Evolutionary conservation across 2,797 vertebrate species (phyloP).

Genomic region (Crax fasciolata): DNA sequence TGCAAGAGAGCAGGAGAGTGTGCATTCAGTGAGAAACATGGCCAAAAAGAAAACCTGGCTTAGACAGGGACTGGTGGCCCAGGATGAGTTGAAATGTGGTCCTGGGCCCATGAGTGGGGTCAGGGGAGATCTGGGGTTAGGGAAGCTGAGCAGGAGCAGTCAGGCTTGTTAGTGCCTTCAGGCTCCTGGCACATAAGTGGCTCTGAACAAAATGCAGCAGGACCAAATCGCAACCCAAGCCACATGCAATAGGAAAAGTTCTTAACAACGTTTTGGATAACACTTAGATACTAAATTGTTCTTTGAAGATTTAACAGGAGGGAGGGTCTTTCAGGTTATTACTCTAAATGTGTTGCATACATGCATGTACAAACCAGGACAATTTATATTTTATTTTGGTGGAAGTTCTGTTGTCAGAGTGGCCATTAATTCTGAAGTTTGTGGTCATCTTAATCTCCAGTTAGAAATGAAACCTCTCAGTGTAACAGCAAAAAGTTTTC

Average conservation of each 20-base stretch:
- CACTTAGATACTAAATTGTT: neutral
- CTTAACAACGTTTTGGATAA: neutral
- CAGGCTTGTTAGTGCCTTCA: neutral
- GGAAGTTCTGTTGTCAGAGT: neutral
- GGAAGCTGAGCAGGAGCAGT: neutral
- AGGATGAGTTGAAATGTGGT: neutral
- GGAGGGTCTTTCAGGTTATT: neutral
- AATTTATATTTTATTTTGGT: slow-evolving; percentile 40
- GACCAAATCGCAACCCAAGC: neutral
- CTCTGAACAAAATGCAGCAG: neutral
- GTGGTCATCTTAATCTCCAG: slow-evolving; percentile 21
- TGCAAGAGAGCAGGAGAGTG: neutral
- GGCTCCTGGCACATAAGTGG: fast-evolving
- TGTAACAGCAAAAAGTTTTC: slow-evolving; percentile 53
- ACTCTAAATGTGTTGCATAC: neutral
- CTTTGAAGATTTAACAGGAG: neutral
- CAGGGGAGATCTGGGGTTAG: no score
- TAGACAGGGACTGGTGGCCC: neutral
- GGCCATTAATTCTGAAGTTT: slow-evolving; percentile 50
- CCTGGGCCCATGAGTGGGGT: neutral
- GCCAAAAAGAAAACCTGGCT: neutral
- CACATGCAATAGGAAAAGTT: neutral
- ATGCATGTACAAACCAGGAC: neutral
- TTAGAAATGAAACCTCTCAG: slow-evolving; percentile 54
- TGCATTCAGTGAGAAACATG: neutral